phyloP scores from a whole-genome alignment of 2,113 vertebrate species.

The Corvus moneduloides region DNA sequence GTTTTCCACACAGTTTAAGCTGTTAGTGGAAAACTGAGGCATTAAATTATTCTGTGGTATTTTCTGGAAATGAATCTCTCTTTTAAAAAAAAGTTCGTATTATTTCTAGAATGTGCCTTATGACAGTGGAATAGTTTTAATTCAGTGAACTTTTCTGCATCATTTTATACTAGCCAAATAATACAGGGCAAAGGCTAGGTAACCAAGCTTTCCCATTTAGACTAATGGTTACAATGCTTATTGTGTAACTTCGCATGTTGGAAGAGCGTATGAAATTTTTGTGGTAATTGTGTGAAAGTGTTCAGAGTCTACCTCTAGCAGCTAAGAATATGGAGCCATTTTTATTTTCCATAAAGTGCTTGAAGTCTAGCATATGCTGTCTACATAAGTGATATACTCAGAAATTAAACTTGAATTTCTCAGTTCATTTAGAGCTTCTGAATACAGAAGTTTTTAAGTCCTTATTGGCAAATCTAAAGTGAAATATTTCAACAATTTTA shows the following conservation, averaged over 20 bases:
- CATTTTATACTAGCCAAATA: background rate
- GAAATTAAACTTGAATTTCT: background rate
- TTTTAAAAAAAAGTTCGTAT: background rate
- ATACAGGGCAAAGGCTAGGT: background rate
- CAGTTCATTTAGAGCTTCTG: background rate
- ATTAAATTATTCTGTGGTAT: background rate
- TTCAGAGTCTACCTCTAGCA: background rate
- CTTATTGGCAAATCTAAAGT: background rate
- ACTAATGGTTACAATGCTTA: background rate
- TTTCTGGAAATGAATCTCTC: background rate
- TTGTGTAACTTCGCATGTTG: accelerated
- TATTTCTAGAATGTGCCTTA: background rate
- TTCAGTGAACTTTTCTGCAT: background rate
- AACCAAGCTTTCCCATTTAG: background rate
- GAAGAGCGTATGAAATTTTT: background rate
- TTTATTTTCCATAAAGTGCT: background rate
- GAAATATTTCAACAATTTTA: background rate
- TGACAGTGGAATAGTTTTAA: background rate
- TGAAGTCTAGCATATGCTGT: background rate
- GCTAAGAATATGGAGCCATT: background rate
- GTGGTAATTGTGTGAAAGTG: background rate
- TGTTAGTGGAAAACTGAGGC: background rate
- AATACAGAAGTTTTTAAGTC: background rate
- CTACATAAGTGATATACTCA: background rate
- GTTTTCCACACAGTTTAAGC: background rate